These are phyloP conservation scores for silkworm (Bombyx mori) DNA, from an alignment of 1,140 invertebrate species.

Conservation along the genomic window DNA sequence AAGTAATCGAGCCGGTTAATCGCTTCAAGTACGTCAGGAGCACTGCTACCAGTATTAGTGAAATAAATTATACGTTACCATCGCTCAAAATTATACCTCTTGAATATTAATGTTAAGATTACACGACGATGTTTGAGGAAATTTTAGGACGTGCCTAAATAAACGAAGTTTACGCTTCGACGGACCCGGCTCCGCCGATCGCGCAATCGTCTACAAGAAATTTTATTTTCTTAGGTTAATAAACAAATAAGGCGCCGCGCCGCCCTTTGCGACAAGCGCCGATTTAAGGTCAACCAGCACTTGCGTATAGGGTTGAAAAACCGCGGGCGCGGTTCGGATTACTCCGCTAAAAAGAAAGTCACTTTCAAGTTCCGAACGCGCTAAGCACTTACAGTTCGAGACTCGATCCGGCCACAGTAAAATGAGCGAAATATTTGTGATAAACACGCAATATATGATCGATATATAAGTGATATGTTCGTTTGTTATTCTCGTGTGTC, in stretches of 20 bases:
- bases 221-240: slow-evolving; percentile 17
- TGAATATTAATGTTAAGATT: slow-evolving; percentile 15
- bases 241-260: slow-evolving; percentile 25
- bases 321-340: slow-evolving; percentile 48
- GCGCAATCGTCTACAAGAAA: not conserved
- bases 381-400: slow-evolving; percentile 1
- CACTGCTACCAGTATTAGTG: slow-evolving; percentile 7
- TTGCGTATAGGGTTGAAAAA: slow-evolving; percentile 50
- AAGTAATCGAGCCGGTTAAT: not conserved
- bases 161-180: slow-evolving; percentile 10
- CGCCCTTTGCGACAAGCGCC: too few relatives aligned
- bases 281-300: slow-evolving; percentile 57
- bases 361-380: slow-evolving; percentile 31
- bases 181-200: not conserved
- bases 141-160: slow-evolving; percentile 10
- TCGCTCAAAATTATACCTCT: slow-evolving; percentile 5
- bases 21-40: slow-evolving; percentile 6
- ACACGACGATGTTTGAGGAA: slow-evolving; percentile 7
- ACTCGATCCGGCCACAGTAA: not conserved
- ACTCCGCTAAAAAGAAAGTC: slow-evolving; percentile 39
- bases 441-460: slow-evolving; percentile 35
- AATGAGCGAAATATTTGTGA: slow-evolving; percentile 18
- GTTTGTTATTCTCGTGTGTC: slow-evolving; percentile 51
- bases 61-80: slow-evolving; percentile 10
- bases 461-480: slow-evolving; percentile 33